Percentiles rank a stretch among this genome's conserved stretches.
These are phyloP conservation scores for Drosophila lacteicornis DNA, from an alignment of 1,140 invertebrate species.

Conservation along the genomic window DNA sequence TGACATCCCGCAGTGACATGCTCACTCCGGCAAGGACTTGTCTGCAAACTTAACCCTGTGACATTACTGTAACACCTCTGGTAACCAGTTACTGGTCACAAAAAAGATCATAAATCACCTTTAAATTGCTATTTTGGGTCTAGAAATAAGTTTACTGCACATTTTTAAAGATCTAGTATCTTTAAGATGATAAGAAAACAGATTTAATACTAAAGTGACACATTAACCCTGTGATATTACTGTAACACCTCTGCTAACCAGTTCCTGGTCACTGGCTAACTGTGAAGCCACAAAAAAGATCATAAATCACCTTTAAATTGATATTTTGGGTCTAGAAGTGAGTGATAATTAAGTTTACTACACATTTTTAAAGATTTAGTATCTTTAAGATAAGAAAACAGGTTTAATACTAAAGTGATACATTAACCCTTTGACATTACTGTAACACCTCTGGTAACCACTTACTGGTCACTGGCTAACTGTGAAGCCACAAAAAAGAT, in stretches of 20 bases:
- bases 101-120: not conserved
- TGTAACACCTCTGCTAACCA: not conserved
- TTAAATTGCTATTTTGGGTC: not conserved
- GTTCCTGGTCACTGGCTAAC: no score
- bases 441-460: not conserved
- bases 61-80: not conserved
- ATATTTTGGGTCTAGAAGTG: not conserved
- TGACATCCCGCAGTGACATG: slow-evolving; percentile 32
- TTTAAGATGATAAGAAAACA: not conserved
- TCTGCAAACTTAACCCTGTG: slow-evolving; percentile 15
- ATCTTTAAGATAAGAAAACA: not conserved
- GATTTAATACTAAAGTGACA: not conserved
- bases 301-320: slow-evolving; percentile 3
- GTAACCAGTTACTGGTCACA: not conserved
- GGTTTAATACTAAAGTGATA: not conserved
- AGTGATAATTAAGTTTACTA: no score
- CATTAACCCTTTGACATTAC: no score
- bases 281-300: not conserved
- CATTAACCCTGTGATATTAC: no score
- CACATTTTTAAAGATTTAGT: not conserved
- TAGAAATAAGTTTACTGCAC: no score
- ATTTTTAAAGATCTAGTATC: not conserved
- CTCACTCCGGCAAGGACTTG: slow-evolving; percentile 21
- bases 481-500: not conserved
- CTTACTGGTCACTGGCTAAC: not conserved